Conservation (phyloP, 30 jellyfish, hydroid and myxozoan species). For the Phacellophora camtschatica region DNA sequence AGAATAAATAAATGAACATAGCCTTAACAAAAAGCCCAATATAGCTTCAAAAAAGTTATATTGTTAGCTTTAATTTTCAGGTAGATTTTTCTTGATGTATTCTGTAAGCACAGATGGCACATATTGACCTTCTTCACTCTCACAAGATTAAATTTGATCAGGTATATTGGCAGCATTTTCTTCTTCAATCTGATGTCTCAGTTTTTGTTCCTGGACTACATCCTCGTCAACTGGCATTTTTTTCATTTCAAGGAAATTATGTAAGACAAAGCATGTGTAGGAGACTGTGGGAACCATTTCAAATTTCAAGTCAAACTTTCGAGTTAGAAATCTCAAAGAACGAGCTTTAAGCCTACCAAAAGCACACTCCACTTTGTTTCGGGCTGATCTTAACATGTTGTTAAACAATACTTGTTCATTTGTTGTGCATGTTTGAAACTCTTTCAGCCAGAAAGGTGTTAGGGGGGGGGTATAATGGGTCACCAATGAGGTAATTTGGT, state of each 20-base stretch:
- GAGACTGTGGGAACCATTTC: conserved; percentile 30
- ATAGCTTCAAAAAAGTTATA: no score
- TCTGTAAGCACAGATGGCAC: conserved; percentile 1
- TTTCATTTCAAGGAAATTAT: conserved; percentile 24
- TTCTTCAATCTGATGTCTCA: conserved; percentile 31
- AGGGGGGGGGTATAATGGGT: no score
- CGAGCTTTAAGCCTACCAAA: conserved; percentile 63
- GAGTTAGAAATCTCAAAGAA: conserved; percentile 17
- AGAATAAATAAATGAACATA: no score
- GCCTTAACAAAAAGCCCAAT: no score
- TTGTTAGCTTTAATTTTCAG: conserved; percentile 2
- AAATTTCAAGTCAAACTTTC: background rate
- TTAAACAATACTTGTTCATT: no score
- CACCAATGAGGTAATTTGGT: no score
- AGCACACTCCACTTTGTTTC: conserved; percentile 60
- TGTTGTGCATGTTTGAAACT: no score
- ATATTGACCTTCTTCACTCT: conserved; percentile 36
- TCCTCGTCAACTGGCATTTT: conserved; percentile 16
- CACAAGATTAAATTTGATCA: conserved; percentile 22
- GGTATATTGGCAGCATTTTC: conserved; percentile 49
- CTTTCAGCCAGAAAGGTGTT: no score
- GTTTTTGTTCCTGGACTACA: conserved; percentile 14
- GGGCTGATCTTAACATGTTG: no score
- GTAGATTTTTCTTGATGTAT: conserved; percentile 14
- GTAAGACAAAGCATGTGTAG: conserved; percentile 41